Base-by-base conservation (phyloP, 2,888 invertebrate species). In the Omphaloscelis lunosa region DNA sequence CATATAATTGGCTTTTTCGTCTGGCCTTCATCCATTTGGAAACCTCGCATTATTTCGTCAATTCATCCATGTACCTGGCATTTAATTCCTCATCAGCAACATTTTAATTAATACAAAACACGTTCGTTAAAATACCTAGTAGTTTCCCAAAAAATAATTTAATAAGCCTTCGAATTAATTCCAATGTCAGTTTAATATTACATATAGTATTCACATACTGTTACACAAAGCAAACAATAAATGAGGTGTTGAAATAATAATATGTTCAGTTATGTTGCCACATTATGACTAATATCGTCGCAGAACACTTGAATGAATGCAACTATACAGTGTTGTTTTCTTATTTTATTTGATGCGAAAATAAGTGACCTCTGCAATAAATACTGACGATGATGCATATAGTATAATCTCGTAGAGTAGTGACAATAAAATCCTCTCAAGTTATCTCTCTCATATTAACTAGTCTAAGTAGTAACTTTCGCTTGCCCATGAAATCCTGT, bases 11-110 rank as follows among this genome's bases (percentile, higher is more conserved):
- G 34, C 20, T 70, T 17, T 53, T 79, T 80, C 48, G 66, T 67
- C 39, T 77, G 79, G 70, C 83, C 75, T 80, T 80, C 63, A 86
- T 78, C 63, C 75, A 79, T 80, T 86, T 75, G 72, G 73, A 70
- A 83, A 74, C 72, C 11, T 61, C 41, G 29, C 65, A 34, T 66
- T 76, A 72, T 86, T 82, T 77, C 67, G 62, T 75, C 34, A 75
- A 72, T 48, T 71, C 51, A 74, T 71, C 66, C 59, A 58, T 79
- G 79, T 79, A 76, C 73, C 27, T 66, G 7, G 48, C 27, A 72
- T 68, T 79, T 48, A 75, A 75, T 65, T 67, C 41, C 65, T 73
- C 67, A 71, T 53, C 53, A 61, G 58, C 61, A 45, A 70, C 56
- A 80, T 77, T 80, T 69, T 76, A 76, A 78, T 76, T 74, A 66